Evolutionary conservation across 2,113 vertebrate species (phyloP).

Genomic region (Bubo blakistoni): DNA sequence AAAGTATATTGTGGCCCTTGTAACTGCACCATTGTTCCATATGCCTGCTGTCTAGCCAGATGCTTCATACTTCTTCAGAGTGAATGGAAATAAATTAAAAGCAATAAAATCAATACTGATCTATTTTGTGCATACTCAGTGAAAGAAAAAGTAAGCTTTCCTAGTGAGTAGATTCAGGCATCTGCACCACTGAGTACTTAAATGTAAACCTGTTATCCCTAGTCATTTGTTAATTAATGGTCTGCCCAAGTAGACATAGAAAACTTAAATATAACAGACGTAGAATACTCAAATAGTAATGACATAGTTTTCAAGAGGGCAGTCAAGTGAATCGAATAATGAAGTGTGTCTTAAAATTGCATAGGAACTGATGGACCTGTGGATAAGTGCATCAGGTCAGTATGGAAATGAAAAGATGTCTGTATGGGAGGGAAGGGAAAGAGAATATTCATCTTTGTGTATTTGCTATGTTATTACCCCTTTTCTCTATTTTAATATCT

Average conservation of each 20-base stretch:
- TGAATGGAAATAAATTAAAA: conserved; percentile 58
- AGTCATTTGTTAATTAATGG: conserved; percentile 48
- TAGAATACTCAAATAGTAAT: conserved; percentile 33
- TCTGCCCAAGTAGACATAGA: not conserved
- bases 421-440: not conserved
- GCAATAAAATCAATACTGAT: conserved; percentile 44
- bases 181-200: not conserved
- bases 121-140: conserved; percentile 30
- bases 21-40: not conserved
- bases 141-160: conserved; percentile 14
- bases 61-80: not conserved
- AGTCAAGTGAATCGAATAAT: conserved; percentile 62
- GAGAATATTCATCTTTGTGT: not conserved
- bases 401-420: not conserved
- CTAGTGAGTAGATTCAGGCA: conserved; percentile 12
- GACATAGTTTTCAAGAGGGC: conserved; percentile 50
- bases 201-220: conserved; percentile 43
- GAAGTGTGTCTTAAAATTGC: conserved; percentile 24
- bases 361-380: not conserved
- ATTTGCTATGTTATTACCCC: not conserved
- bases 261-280: too few relatives aligned
- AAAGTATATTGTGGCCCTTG: not conserved
- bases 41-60: not conserved
- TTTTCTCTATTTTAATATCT: not conserved
- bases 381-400: not conserved